Percentiles rank a stretch among this genome's conserved stretches.
Conservation (phyloP, 2,113 vertebrate genomes). For the Choloepus hoffmanni region DNA sequence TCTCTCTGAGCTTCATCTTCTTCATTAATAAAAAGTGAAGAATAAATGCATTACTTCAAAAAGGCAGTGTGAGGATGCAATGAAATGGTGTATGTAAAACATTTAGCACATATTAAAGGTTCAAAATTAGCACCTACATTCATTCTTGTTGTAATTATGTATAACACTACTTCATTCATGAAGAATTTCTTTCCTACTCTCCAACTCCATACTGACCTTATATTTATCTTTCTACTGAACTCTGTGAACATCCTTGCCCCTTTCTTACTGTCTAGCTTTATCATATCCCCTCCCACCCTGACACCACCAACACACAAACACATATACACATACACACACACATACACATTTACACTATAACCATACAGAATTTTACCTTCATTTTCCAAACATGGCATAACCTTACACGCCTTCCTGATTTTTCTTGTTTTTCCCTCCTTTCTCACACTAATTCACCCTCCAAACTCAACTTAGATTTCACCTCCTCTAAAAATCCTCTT, state of each 20-base stretch:
- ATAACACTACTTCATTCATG: neutral
- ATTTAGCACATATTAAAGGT: neutral
- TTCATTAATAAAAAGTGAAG: neutral
- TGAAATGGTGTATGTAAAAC: neutral
- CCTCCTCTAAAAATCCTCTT: neutral
- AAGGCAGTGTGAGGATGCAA: neutral
- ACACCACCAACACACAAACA: too few species aligned
- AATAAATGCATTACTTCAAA: neutral
- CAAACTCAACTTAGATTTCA: neutral
- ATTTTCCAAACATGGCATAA: neutral
- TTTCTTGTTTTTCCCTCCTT: neutral
- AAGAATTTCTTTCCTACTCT: neutral
- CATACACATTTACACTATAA: neutral
- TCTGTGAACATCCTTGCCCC: neutral
- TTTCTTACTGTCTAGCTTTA: neutral
- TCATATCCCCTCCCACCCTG: neutral
- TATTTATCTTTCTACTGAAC: neutral
- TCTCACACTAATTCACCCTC: neutral
- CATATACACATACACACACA: neutral
- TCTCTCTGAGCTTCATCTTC: neutral
- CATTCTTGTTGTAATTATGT: neutral
- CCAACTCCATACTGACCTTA: neutral
- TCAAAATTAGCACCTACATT: neutral
- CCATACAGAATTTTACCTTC: neutral
- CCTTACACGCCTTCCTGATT: neutral